Conservation (phyloP, 2,797 vertebrate species). For the Gorsachius magnificus region DNA sequence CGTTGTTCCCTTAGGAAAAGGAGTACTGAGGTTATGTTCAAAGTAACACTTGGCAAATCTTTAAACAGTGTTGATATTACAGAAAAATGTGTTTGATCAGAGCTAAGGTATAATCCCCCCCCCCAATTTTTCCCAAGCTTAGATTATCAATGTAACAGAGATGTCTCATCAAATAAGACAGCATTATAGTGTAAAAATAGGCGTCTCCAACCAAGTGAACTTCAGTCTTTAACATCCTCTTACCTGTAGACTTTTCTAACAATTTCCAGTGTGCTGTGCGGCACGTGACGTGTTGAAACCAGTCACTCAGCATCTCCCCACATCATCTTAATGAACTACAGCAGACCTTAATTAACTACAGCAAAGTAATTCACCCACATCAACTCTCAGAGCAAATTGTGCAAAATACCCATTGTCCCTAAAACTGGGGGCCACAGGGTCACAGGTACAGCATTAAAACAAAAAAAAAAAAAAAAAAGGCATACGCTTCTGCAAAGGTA, state of each 20-base stretch:
- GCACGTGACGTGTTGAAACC: rapidly evolving
- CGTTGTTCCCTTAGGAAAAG: constrained; percentile 86
- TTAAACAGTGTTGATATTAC: neutral
- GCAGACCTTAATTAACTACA: neutral
- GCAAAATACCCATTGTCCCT: neutral
- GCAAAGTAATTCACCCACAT: neutral
- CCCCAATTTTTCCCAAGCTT: neutral
- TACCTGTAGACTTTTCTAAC: neutral
- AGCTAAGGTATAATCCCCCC: neutral
- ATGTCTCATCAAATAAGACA: neutral
- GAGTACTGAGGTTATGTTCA: neutral
- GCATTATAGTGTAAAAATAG: neutral
- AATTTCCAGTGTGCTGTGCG: neutral
- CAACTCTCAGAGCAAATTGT: neutral
- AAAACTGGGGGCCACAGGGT: neutral
- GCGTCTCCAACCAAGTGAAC: neutral
- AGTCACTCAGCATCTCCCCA: neutral
- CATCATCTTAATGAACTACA: neutral
- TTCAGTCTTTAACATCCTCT: neutral
- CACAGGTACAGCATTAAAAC: neutral
- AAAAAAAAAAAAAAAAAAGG: neutral
- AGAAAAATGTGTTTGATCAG: neutral
- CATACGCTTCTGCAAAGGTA: rapidly evolving
- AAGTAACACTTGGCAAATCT: neutral
- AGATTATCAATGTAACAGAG: neutral